These are phyloP conservation scores for Crocuta crocuta DNA, from an alignment of 2,113 vertebrate genomes.

Conservation along the genomic window DNA sequence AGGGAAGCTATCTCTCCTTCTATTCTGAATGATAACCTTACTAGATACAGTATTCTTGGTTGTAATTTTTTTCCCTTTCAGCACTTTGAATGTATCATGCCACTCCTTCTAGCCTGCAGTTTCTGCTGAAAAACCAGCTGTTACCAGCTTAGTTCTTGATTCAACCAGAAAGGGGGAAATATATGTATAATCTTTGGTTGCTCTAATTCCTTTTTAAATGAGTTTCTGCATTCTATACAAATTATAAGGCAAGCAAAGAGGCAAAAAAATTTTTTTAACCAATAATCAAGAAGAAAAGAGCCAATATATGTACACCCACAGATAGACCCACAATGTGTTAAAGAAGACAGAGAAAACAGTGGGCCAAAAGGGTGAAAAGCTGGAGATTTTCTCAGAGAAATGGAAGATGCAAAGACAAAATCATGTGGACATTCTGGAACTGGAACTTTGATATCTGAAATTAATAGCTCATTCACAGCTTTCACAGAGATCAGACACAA, in stretches of 20 bases:
- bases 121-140: not conserved
- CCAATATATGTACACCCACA: not conserved
- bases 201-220: not conserved
- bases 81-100: not conserved
- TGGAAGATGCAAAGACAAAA: not conserved
- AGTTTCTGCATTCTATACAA: not conserved
- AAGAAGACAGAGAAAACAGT: not conserved
- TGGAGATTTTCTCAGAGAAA: not conserved
- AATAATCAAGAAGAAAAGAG: not conserved
- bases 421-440: not conserved
- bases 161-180: not conserved
- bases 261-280: not conserved
- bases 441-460: not conserved
- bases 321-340: not conserved
- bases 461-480: not conserved
- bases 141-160: not conserved
- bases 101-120: not conserved
- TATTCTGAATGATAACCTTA: not conserved
- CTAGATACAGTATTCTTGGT: not conserved
- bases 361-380: not conserved
- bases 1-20: not conserved
- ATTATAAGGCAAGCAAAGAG: not conserved
- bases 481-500: not conserved
- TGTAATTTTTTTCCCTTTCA: not conserved
- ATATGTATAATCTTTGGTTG: not conserved